phyloP scores from a whole-genome alignment of 2,113 vertebrate species.

The Rallus limicola region DNA sequence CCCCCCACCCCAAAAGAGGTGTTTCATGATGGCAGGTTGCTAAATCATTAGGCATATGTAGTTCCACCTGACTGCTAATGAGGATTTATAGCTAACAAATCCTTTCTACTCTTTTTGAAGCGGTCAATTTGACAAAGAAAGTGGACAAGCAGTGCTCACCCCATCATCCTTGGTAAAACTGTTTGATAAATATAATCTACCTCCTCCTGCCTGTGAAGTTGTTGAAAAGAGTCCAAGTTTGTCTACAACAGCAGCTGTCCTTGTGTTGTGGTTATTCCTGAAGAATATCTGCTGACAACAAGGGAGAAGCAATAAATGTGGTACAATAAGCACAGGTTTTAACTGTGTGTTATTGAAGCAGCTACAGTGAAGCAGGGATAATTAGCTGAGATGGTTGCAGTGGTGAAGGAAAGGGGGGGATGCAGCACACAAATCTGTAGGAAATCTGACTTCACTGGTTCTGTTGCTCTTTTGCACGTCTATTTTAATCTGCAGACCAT shows the following conservation, averaged over 20 bases:
- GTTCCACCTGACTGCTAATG: neutral
- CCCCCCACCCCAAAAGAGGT: neutral
- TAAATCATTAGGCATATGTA: neutral
- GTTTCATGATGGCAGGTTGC: neutral
- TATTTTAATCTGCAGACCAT: neutral
- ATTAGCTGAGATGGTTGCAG: neutral
- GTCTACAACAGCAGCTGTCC: neutral
- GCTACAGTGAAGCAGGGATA: neutral
- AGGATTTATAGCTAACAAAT: neutral
- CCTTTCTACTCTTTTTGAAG: neutral
- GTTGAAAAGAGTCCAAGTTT: neutral
- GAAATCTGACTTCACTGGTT: neutral
- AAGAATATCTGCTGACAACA: fast-evolving
- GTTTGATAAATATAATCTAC: neutral
- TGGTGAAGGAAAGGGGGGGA: neutral
- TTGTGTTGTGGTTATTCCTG: neutral
- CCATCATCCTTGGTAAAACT: neutral
- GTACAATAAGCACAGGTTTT: neutral
- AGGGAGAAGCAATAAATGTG: neutral
- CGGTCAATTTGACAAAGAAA: neutral
- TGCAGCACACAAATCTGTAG: neutral
- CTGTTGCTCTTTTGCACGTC: neutral
- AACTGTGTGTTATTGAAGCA: neutral
- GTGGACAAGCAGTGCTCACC: neutral
- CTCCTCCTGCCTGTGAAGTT: neutral